A percentile compares a stretch with the other conserved stretches of the same genome.
Evolutionary conservation across 1,140 invertebrate species (phyloP).

Genomic region (Aphidius ervi): DNA sequence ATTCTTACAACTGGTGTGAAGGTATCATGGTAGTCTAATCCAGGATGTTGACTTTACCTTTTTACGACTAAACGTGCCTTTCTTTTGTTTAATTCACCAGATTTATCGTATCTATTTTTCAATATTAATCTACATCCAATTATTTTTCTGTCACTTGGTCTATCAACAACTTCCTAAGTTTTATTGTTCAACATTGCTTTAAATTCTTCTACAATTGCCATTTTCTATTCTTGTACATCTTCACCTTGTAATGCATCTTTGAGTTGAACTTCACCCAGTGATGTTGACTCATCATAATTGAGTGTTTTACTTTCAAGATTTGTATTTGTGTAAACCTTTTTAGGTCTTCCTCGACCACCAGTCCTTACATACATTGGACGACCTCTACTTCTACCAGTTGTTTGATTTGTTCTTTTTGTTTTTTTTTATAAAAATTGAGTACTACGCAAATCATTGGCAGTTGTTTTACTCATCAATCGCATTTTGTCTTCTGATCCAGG

Average conservation of each 20-base stretch:
- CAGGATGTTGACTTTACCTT: conserved; percentile 39
- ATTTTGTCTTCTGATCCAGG: too few species aligned
- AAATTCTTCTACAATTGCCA: conserved; percentile 12
- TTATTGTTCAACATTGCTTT: background rate
- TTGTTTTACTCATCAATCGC: too few species aligned
- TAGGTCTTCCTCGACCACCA: conserved; percentile 2
- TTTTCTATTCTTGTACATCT: background rate
- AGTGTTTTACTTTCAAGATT: background rate
- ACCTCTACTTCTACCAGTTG: background rate
- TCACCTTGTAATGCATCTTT: background rate
- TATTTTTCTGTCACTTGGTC: conserved; percentile 22
- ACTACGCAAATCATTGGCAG: too few species aligned
- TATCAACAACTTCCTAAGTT: conserved; percentile 6
- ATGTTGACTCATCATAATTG: background rate
- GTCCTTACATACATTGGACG: background rate
- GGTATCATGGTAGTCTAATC: conserved; percentile 43
- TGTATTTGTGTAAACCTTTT: background rate
- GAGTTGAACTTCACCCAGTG: background rate
- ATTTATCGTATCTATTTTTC: conserved; percentile 29
- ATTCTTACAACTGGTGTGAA: conserved; percentile 37
- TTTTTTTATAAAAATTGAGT: too few species aligned
- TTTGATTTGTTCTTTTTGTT: too few species aligned
- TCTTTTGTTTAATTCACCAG: conserved; percentile 28
- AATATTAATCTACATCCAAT: conserved; percentile 43
- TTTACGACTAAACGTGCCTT: conserved; percentile 45